Evolutionary conservation across 1,140 invertebrate genomes (phyloP).

Genomic region (Sitophilus oryzae): DNA sequence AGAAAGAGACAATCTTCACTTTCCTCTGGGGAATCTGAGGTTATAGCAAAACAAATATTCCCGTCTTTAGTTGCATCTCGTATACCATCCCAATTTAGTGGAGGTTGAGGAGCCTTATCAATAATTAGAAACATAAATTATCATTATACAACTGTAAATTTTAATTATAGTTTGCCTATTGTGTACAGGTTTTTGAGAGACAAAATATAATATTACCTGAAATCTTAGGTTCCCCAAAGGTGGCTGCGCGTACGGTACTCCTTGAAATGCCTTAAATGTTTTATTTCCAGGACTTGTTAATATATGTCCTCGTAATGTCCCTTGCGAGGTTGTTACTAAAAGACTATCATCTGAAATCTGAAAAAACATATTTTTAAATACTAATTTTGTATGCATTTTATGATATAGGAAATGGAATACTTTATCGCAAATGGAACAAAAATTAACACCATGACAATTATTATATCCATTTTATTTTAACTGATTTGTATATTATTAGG

Average conservation of each 20-base stretch:
- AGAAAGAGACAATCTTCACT: constrained; percentile 1
- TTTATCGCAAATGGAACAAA: too few relatives aligned
- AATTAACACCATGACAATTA: too few relatives aligned
- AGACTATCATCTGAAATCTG: constrained; percentile 1
- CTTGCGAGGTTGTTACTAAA: neutral
- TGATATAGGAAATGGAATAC: too few relatives aligned
- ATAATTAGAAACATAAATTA: neutral
- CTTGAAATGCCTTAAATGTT: constrained; percentile 11
- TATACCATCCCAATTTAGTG: neutral
- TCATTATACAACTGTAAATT: neutral
- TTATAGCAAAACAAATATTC: neutral
- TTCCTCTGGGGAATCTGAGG: neutral
- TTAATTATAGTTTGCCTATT: neutral
- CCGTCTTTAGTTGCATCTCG: neutral
- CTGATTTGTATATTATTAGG: too few relatives aligned
- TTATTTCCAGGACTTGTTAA: constrained; percentile 4
- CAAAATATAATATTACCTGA: constrained; percentile 4
- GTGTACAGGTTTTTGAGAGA: neutral
- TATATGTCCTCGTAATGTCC: constrained; percentile 2
- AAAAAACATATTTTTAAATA: too few relatives aligned
- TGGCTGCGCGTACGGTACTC: constrained; percentile 11
- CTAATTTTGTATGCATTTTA: too few relatives aligned
- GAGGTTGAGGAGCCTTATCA: neutral
- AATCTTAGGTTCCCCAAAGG: constrained; percentile 9
- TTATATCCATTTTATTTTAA: too few relatives aligned